These are phyloP conservation scores for Fissipunctia ypsillon DNA, from an alignment of 2,888 invertebrate species.

Conservation along the genomic window DNA sequence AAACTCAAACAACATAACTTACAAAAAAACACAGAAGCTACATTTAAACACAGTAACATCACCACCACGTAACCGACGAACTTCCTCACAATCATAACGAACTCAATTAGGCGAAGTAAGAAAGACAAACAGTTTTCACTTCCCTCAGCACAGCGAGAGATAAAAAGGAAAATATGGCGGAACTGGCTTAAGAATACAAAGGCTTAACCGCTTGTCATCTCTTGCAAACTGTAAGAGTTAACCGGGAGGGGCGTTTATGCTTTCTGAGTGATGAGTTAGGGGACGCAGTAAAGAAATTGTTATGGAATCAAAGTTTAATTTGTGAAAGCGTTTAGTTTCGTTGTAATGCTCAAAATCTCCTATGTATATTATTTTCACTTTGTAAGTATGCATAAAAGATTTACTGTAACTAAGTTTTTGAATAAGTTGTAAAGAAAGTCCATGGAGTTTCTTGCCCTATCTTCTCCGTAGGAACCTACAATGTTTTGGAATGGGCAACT, in stretches of 20 bases:
- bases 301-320: not conserved
- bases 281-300: not conserved
- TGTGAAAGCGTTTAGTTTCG: not conserved
- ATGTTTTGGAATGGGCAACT: too few relatives aligned
- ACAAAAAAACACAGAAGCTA: too few relatives aligned
- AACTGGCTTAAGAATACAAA: conserved; percentile 41
- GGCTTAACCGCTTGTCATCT: conserved; percentile 56
- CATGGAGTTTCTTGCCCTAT: too few relatives aligned
- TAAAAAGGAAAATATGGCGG: conserved; percentile 52
- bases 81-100: conserved; percentile 33
- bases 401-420: too few relatives aligned
- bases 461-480: too few relatives aligned
- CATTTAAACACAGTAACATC: not conserved
- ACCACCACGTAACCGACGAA: not conserved
- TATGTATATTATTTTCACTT: too few relatives aligned
- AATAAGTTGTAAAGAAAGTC: too few relatives aligned
- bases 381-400: too few relatives aligned
- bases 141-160: conserved; percentile 22
- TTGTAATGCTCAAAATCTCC: not conserved
- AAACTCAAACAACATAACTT: too few relatives aligned
- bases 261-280: conserved; percentile 43
- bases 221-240: conserved; percentile 38
- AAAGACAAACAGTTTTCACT: conserved; percentile 43
- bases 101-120: conserved; percentile 54
- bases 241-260: conserved; percentile 19